Evolutionary conservation across 2,797 vertebrate genomes (phyloP).

Genomic region (Scarus forsteni): DNA sequence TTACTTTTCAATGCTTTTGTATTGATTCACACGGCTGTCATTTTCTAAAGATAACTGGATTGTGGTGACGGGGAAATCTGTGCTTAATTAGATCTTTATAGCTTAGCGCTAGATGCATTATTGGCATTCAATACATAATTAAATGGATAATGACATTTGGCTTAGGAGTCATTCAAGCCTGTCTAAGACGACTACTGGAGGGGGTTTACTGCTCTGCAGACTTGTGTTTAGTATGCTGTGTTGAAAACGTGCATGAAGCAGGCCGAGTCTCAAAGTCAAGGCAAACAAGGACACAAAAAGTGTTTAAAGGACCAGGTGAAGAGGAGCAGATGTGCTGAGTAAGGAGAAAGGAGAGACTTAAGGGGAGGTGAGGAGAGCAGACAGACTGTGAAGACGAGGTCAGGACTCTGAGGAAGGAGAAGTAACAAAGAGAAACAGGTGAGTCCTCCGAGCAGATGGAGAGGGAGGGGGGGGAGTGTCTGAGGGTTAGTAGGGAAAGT

Average conservation of each 20-base stretch:
- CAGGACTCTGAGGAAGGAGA: constrained; percentile 16
- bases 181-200: not conserved
- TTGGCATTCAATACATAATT: not conserved
- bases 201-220: not conserved
- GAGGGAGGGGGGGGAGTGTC: not conserved
- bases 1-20: not conserved
- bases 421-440: constrained; percentile 31
- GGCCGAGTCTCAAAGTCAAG: not conserved
- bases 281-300: constrained; percentile 16
- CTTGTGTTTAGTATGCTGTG: not conserved
- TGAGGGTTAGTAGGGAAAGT: not conserved
- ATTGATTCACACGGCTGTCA: constrained; percentile 9
- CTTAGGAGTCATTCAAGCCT: not conserved
- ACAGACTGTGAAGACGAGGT: constrained; percentile 38
- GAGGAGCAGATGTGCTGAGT: constrained; percentile 61
- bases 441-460: constrained; percentile 66
- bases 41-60: not conserved
- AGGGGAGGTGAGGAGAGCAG: constrained; percentile 35
- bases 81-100: not conserved
- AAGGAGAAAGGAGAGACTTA: constrained; percentile 28
- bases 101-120: not conserved
- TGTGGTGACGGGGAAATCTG: constrained; percentile 11
- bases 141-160: not conserved
- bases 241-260: constrained; percentile 14
- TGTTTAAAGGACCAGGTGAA: constrained; percentile 39